Evolutionary conservation across 2,888 invertebrate genomes (phyloP), one percentile per base, ranked within the genome.

Genomic region (Anaspis maculata): DNA sequence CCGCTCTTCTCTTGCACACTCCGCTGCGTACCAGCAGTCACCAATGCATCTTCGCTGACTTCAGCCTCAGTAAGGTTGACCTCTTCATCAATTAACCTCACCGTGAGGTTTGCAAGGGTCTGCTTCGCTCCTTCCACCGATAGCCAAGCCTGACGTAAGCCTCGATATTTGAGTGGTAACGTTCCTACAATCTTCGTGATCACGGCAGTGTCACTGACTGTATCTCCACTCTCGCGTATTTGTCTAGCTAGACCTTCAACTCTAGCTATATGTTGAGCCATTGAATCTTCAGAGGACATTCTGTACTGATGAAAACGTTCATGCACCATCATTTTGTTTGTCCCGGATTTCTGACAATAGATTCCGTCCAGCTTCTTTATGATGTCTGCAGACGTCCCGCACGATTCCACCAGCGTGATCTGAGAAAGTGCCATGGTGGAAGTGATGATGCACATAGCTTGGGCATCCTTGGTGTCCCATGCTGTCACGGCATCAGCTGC

Each of bases 241-340:
- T 42, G 25, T 32, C 33, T 30, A 6, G 52, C 55, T 35, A 56
- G 29, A 26, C 51, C 54, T 33, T 47, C 48, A 2, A 27, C 13
- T 12, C 13, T 27, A 5, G 13, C 25, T 3, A 56, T 40, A 27
- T 55, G 53, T 25, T 54, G 46, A 1, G 49, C 48, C 2, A 56
- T 41, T 2, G 38, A 37, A 14, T 56, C 52, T 3, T 27, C 45
- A 5, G 28, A 11, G 9, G 6, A 25, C 44, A 48, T 49, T 31
- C 42, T 48, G 19, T 49, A 51, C 15, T 49, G 34, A 16, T 50
- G 34, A 22, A 51, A 49, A 11, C 24, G 19, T 30, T 49, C 46
- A 6, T 52, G 47, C 2, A 39, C 28, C 7, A 51, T n/a, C 48
- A 52, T 52, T 30, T 51, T 50, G 26, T 46, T 51, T 0, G 32